Percentiles rank a stretch among this genome's conserved stretches.
Conservation (phyloP, 1,140 invertebrate genomes). For the Heliconius nattereri region DNA sequence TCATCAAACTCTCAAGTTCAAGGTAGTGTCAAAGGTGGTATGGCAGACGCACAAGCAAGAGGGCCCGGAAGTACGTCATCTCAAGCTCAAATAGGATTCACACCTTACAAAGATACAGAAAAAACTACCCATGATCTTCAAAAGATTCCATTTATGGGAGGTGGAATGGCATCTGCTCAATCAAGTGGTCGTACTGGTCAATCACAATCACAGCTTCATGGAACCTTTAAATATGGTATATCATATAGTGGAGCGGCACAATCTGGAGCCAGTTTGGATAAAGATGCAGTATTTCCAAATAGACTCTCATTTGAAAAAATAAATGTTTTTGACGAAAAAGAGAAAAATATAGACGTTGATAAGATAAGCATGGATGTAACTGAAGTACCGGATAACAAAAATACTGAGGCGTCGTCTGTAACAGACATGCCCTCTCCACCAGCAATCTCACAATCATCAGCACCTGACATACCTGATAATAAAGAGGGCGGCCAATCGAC, state of each 20-base stretch:
- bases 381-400: constrained; percentile 46
- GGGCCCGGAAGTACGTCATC: constrained; percentile 91
- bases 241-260: constrained; percentile 91
- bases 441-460: constrained; percentile 29
- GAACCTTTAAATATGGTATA: constrained; percentile 89
- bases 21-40: constrained; percentile 88
- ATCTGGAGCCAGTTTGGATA: constrained; percentile 86
- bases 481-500: constrained; percentile 31
- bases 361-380: constrained; percentile 68
- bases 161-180: constrained; percentile 89
- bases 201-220: constrained; percentile 90
- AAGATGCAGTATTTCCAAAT: constrained; percentile 71
- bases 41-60: constrained; percentile 91
- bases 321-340: constrained; percentile 70
- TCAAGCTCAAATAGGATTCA: constrained; percentile 92
- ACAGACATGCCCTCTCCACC: constrained; percentile 35
- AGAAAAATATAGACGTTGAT: constrained; percentile 75
- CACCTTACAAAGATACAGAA: constrained; percentile 85
- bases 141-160: constrained; percentile 84
- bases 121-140: constrained; percentile 70
- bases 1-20: constrained; percentile 89
- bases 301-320: constrained; percentile 71
- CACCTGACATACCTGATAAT: constrained; percentile 30
- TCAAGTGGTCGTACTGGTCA: constrained; percentile 87
- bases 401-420: constrained; percentile 42